Evolutionary conservation across 1,140 invertebrate genomes (phyloP), one percentile per base, ranked within the genome.

Genomic region (Drosophila burlai): DNA sequence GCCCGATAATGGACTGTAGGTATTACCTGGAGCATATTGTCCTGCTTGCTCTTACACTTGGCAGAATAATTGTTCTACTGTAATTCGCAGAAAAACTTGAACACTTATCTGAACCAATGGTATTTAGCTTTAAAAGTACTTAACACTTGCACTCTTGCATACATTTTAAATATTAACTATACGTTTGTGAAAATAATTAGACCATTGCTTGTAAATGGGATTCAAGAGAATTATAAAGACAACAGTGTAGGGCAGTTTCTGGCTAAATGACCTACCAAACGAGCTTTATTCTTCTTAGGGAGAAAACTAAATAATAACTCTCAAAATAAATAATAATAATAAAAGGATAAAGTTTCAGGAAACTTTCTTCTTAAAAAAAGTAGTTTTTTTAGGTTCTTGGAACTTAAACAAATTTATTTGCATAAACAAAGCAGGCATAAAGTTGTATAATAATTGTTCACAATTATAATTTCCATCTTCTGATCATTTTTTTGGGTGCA

Each of bases 1-100:
- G 36, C 9, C 73, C 40, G 71, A 57, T 75, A 76, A 64, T 76
- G 69, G 73, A 75, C 59, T 50, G 13, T 40, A 26, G 43, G 60
- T 76, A 61, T 64, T 50, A 74, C 71, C 47, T 74, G 55, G 10
- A 47, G 29, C 34, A 54, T 42, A 74, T 54, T 55, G 58, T 42
- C 26, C 66, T 74, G 34, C 16, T n/a, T 16, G 10, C 29, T 3
- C 45, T 6, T 58, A 34, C 46, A 66, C 63, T 63, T 11, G 9
- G 1, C 55, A 13, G 15, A 40, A 45, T 34, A 62, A 11, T n/a
- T 31, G 15, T 50, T n/a, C 0, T 36, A 8, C 34, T 43, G 34
- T 11, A n/a, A 7, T 50, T n/a, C 11, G 0, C 0, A 21, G n/a
- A 0, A 15, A 36, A 54, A n/a, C 29, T 4, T 9, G 8, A 6